phyloP scores from a whole-genome alignment of 2,797 vertebrate genomes.

The Saxicola maurus region DNA sequence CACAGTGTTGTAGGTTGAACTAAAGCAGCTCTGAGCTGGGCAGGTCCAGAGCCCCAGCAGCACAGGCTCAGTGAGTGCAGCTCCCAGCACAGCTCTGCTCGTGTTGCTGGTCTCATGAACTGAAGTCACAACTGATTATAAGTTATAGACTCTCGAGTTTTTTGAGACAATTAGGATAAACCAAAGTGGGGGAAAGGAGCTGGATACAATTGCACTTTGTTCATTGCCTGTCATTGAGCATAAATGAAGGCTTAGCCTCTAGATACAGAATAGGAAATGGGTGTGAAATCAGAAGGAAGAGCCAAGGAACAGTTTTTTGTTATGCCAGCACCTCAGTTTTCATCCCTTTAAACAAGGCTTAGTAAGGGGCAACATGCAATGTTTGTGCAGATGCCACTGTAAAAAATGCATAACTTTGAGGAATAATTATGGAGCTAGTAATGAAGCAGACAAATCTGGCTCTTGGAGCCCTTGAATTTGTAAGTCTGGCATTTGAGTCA shows the following conservation, averaged over 20 bases:
- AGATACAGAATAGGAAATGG: background rate
- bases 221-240: background rate
- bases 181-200: background rate
- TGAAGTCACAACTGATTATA: background rate
- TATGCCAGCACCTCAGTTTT: background rate
- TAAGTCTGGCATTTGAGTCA: background rate
- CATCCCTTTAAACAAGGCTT: background rate
- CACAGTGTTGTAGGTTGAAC: background rate
- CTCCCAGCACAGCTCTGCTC: background rate
- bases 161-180: background rate
- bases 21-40: background rate
- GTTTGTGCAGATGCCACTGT: background rate
- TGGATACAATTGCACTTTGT: background rate
- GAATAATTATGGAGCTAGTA: background rate
- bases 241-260: background rate
- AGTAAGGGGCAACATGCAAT: background rate
- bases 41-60: background rate
- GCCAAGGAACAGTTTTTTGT: background rate
- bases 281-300: background rate
- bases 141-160: background rate
- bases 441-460: background rate
- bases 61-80: fast-evolving
- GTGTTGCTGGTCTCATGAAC: background rate
- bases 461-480: background rate
- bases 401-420: background rate